Conservation (phyloP, 2,888 invertebrate species). For the Blastobasis lacticolella region DNA sequence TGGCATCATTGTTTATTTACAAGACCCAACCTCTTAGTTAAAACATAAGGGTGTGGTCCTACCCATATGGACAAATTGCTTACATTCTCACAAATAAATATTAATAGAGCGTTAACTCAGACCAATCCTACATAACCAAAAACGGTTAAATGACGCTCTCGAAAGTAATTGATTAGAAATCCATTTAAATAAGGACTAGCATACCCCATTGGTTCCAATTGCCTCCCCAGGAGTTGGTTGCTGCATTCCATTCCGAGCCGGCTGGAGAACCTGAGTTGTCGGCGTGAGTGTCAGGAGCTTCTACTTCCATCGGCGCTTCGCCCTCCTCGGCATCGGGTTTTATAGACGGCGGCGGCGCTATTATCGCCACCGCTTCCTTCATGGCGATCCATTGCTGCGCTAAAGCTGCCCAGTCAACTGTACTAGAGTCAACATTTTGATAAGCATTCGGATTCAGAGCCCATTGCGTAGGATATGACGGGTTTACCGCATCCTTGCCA, state of each 20-base stretch:
- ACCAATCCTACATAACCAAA: too few relatives aligned
- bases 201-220: slow-evolving; percentile 68
- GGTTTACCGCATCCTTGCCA: slow-evolving; percentile 29
- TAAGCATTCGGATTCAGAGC: slow-evolving; percentile 87
- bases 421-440: slow-evolving; percentile 86
- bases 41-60: too few relatives aligned
- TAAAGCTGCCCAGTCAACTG: slow-evolving; percentile 96
- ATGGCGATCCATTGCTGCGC: slow-evolving; percentile 99
- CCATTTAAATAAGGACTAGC: slow-evolving; percentile 4
- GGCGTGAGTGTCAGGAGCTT: slow-evolving; percentile 76
- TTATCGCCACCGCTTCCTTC: slow-evolving; percentile 82
- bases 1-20: too few relatives aligned
- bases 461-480: slow-evolving; percentile 83
- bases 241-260: slow-evolving; percentile 49
- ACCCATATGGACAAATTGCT: too few relatives aligned
- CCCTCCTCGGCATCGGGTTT: slow-evolving; percentile 78
- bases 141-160: too few relatives aligned
- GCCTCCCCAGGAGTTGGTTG: slow-evolving; percentile 54
- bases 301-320: slow-evolving; percentile 92
- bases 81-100: too few relatives aligned
- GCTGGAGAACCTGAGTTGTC: slow-evolving; percentile 37
- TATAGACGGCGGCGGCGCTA: slow-evolving; percentile 73
- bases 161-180: too few relatives aligned
- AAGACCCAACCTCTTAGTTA: too few relatives aligned
- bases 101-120: too few relatives aligned